A percentile compares a stretch with the other conserved stretches of the same genome.
These are phyloP conservation scores for Pristiophorus japonicus DNA, from an alignment of 2,113 vertebrate genomes.

Conservation along the genomic window DNA sequence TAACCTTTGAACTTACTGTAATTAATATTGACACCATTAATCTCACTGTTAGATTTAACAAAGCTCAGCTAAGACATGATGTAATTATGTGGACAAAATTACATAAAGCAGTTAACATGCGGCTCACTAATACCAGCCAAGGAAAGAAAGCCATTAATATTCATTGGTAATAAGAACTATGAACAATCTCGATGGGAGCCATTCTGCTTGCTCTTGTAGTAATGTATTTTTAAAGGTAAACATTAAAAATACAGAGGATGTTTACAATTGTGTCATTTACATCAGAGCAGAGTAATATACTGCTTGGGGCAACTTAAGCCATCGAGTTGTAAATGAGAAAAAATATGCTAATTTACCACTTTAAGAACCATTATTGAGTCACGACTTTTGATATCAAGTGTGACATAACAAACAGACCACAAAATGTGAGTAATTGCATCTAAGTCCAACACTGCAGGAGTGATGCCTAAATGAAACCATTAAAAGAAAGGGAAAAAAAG, in stretches of 20 bases:
- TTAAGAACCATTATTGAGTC: not conserved
- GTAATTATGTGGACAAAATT: slow-evolving; percentile 26
- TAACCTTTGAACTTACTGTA: not conserved
- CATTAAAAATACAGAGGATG: not conserved
- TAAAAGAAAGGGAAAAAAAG: too few species aligned
- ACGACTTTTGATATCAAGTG: not conserved
- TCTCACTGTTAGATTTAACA: slow-evolving; percentile 28
- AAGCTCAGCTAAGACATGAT: not conserved
- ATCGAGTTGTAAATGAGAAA: not conserved
- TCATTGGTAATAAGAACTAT: slow-evolving; percentile 20
- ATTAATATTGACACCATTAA: slow-evolving; percentile 28
- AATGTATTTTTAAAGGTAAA: not conserved
- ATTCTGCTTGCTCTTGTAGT: not conserved
- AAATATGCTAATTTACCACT: not conserved
- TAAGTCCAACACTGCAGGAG: not conserved
- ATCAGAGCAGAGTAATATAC: not conserved
- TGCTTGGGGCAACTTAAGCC: not conserved
- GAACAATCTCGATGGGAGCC: not conserved
- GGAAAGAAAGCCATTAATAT: slow-evolving; percentile 4
- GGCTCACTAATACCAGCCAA: not conserved
- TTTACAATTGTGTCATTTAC: not conserved
- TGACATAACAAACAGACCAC: not conserved
- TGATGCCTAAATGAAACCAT: not conserved
- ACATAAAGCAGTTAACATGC: not conserved
- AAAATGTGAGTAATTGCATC: not conserved